Percentiles rank a stretch among this genome's conserved stretches.
Conservation (phyloP, 2,888 invertebrate genomes). For the Epiblema foenella region DNA sequence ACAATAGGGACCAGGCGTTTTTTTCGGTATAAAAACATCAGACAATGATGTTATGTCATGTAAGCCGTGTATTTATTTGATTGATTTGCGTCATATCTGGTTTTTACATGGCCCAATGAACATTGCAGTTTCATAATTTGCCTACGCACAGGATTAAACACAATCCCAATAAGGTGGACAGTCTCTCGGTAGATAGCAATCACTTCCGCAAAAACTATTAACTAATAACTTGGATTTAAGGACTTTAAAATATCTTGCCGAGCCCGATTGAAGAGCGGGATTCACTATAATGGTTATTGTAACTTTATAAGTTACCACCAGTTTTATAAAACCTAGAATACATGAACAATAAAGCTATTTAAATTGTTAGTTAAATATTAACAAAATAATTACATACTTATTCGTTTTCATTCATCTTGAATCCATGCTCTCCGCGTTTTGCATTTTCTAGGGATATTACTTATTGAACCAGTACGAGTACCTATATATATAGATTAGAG, state of each 20-base stretch:
- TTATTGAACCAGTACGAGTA: no score
- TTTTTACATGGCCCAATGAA: slow-evolving; percentile 48
- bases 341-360: no score
- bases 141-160: background rate
- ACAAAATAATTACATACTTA: no score
- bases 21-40: slow-evolving; percentile 64
- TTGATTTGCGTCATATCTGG: slow-evolving; percentile 68
- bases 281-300: no score
- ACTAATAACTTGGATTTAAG: background rate
- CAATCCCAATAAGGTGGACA: background rate
- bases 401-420: no score
- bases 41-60: slow-evolving; percentile 78
- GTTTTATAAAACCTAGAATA: no score
- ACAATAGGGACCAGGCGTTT: slow-evolving; percentile 63
- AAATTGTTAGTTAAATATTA: no score
- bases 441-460: no score
- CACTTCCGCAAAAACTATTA: background rate
- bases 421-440: no score
- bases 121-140: background rate
- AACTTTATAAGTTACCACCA: background rate
- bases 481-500: no score
- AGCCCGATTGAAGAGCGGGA: no score
- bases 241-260: no score
- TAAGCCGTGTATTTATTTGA: slow-evolving; percentile 64
- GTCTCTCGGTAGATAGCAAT: background rate